Percentiles rank a stretch among this genome's conserved stretches.
phyloP scores from a whole-genome alignment of 2,888 invertebrate genomes.

The Hydraecia micacea region DNA sequence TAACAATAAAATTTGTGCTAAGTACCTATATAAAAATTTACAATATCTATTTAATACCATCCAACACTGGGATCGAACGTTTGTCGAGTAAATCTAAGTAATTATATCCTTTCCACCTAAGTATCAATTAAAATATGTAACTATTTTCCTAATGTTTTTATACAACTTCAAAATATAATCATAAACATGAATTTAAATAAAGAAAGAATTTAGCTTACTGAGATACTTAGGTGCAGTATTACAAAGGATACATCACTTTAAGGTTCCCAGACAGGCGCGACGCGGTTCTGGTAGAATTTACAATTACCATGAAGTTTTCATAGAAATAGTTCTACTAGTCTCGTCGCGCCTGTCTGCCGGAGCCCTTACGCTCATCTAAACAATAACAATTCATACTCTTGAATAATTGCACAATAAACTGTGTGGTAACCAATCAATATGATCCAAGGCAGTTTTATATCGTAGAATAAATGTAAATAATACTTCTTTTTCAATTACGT shows the following conservation, averaged over 20 bases:
- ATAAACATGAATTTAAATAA: conserved; percentile 15
- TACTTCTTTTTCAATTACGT: conserved; percentile 75
- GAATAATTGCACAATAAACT: conserved; percentile 56
- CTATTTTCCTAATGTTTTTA: conserved; percentile 35
- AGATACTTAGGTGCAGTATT: conserved; percentile 41
- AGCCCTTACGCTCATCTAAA: conserved; percentile 31
- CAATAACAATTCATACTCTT: conserved; percentile 59
- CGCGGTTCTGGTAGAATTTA: not conserved
- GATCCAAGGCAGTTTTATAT: conserved; percentile 65
- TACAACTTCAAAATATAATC: conserved; percentile 24
- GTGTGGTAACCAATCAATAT: conserved; percentile 63
- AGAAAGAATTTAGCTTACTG: conserved; percentile 15
- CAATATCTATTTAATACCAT: conserved; percentile 56
- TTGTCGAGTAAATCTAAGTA: conserved; percentile 38
- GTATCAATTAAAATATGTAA: conserved; percentile 34
- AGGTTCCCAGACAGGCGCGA: not conserved
- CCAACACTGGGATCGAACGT: conserved; percentile 59
- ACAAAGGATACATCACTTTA: conserved; percentile 45
- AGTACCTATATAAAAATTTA: conserved; percentile 57
- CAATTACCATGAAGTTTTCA: not conserved
- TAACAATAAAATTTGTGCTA: conserved; percentile 63
- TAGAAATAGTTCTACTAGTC: no score
- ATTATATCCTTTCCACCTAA: conserved; percentile 38
- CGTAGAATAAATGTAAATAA: conserved; percentile 77
- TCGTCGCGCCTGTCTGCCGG: not conserved